phyloP scores from a whole-genome alignment of 2,888 invertebrate species.

The Napeogenes inachia region DNA sequence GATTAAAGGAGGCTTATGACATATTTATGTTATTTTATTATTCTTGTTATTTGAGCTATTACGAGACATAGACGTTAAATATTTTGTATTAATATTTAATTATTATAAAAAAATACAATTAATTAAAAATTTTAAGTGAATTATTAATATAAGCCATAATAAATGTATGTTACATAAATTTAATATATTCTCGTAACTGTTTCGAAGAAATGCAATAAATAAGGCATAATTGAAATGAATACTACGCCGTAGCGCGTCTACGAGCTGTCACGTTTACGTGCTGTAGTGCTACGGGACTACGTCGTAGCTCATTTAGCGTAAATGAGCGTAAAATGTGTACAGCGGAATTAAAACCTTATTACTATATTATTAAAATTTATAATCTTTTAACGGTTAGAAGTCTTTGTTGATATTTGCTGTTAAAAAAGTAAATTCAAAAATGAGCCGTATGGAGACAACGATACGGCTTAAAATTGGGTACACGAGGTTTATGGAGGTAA shows the following conservation, averaged over 20 bases:
- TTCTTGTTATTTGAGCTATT: too few species aligned
- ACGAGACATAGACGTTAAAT: too few species aligned
- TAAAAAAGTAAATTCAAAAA: background rate
- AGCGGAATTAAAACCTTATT: conserved; percentile 24
- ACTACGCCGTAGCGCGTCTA: conserved; percentile 51
- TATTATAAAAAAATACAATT: too few species aligned
- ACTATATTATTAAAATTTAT: background rate
- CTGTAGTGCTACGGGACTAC: conserved; percentile 53
- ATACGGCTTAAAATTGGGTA: background rate
- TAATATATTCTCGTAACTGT: too few species aligned
- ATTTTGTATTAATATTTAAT: too few species aligned
- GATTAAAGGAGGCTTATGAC: too few species aligned
- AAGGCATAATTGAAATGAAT: background rate
- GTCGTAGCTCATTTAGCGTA: conserved; percentile 40
- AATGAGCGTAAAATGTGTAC: conserved; percentile 25
- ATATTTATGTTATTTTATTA: too few species aligned
- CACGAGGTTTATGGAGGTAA: background rate
- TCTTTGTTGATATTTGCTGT: background rate
- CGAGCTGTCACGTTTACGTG: conserved; percentile 54
- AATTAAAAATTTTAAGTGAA: too few species aligned
- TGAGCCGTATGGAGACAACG: background rate
- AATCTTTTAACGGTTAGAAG: background rate
- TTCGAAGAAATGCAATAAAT: too few species aligned
- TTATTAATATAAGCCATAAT: too few species aligned
- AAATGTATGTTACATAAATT: too few species aligned